phyloP scores from a whole-genome alignment of 92 coral and sea anemone species.

The Desmophyllum pertusum region DNA sequence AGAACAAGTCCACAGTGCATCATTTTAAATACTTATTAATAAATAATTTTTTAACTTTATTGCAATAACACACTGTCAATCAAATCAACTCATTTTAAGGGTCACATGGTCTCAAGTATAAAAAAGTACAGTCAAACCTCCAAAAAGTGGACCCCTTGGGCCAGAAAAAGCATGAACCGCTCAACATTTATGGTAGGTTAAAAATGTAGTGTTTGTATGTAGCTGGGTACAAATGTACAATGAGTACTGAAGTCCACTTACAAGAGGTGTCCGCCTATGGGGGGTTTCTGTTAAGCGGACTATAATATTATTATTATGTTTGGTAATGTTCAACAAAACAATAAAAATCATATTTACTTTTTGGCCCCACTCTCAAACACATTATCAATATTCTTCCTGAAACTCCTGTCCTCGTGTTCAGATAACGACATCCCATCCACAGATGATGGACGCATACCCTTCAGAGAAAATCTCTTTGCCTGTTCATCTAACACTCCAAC shows the following conservation, averaged over 20 bases:
- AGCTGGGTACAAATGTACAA: background rate
- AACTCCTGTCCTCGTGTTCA: slow-evolving; percentile 38
- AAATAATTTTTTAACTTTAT: too few relatives aligned
- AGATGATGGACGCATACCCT: slow-evolving; percentile 78
- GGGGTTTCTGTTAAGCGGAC: too few relatives aligned
- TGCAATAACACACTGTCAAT: background rate
- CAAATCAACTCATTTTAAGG: background rate
- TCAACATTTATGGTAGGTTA: too few relatives aligned
- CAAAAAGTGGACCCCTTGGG: too few relatives aligned
- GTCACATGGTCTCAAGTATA: background rate
- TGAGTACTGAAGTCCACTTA: too few relatives aligned
- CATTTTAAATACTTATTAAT: background rate
- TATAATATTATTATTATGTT: too few relatives aligned
- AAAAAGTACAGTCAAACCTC: too few relatives aligned
- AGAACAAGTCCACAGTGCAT: background rate
- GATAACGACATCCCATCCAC: slow-evolving; percentile 17
- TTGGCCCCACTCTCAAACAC: background rate
- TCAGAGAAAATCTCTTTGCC: slow-evolving; percentile 70
- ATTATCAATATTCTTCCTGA: background rate
- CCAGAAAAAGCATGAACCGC: too few relatives aligned
- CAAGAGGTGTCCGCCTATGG: too few relatives aligned
- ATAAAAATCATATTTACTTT: background rate
- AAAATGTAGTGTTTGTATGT: too few relatives aligned
- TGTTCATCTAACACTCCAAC: slow-evolving; percentile 78
- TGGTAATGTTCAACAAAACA: too few relatives aligned